A percentile compares a stretch with the other conserved stretches of the same genome.
These are phyloP conservation scores for Stenoptilia bipunctidactyla DNA, from an alignment of 2,888 invertebrate genomes.

Conservation along the genomic window DNA sequence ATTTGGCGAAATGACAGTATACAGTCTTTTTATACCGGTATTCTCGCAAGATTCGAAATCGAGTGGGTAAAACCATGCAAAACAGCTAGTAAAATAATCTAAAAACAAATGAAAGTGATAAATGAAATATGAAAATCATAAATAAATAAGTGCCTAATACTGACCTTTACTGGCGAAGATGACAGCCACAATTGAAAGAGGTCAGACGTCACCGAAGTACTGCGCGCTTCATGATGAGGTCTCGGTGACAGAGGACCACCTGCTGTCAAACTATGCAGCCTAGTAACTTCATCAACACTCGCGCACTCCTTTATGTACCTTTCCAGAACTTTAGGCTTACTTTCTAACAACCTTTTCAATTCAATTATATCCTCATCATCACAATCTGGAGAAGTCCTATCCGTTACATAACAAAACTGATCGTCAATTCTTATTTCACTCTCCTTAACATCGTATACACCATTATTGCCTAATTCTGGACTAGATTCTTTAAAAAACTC, in stretches of 20 bases:
- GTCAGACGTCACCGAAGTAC: slow-evolving; percentile 86
- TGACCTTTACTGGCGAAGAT: slow-evolving; percentile 80
- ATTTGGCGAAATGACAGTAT: no score
- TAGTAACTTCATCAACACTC: slow-evolving; percentile 73
- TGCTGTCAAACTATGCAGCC: slow-evolving; percentile 71
- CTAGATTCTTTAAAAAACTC: slow-evolving; percentile 37
- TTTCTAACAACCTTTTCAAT: slow-evolving; percentile 44
- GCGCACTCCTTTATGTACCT: slow-evolving; percentile 85
- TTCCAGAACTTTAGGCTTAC: slow-evolving; percentile 78
- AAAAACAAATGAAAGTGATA: no score
- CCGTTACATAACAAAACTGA: slow-evolving; percentile 50
- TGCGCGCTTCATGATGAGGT: slow-evolving; percentile 65
- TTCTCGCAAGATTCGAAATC: no score
- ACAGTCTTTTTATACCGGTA: no score
- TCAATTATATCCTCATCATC: slow-evolving; percentile 54
- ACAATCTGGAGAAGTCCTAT: slow-evolving; percentile 48
- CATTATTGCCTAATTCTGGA: slow-evolving; percentile 53
- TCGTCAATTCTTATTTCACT: slow-evolving; percentile 36
- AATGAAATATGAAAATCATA: no score
- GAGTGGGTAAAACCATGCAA: no score
- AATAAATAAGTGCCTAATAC: no score
- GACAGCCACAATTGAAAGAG: slow-evolving; percentile 88
- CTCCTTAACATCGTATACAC: slow-evolving; percentile 50
- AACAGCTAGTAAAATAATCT: no score
- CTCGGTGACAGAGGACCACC: slow-evolving; percentile 59